These are phyloP conservation scores for Ploceus nigricollis DNA, from an alignment of 2,113 vertebrate species.

Conservation along the genomic window DNA sequence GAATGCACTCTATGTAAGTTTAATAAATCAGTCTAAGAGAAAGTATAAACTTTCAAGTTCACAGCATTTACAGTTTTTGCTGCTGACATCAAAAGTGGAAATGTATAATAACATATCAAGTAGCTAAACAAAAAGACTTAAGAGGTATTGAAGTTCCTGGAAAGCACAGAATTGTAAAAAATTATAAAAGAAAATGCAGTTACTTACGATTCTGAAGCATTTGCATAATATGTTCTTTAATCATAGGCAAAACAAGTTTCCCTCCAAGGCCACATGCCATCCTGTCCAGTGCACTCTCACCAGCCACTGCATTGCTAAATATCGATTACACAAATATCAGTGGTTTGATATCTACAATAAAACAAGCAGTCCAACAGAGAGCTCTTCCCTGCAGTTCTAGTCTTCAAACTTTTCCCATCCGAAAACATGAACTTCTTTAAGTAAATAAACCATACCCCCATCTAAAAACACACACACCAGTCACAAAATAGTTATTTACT, in stretches of 20 bases:
- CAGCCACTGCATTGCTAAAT: slow-evolving; percentile 92
- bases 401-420: background rate
- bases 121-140: background rate
- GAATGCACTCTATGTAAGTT: background rate
- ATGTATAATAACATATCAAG: background rate
- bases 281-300: slow-evolving; percentile 94
- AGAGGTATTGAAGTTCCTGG: background rate
- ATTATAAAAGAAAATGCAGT: background rate
- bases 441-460: background rate
- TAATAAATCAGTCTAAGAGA: background rate
- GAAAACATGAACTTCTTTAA: background rate
- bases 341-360: background rate
- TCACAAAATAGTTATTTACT: background rate
- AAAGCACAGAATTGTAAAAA: background rate
- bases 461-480: background rate
- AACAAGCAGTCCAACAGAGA: background rate
- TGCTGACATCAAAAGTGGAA: background rate
- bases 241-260: slow-evolving; percentile 95
- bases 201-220: slow-evolving; percentile 97
- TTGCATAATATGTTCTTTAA: slow-evolving; percentile 98
- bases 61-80: background rate
- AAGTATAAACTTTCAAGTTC: background rate
- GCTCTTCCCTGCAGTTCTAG: background rate
- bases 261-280: slow-evolving; percentile 97
- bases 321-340: slow-evolving; percentile 3